Percentiles rank a stretch among this genome's conserved stretches.
These are phyloP conservation scores for Anthoscopus minutus DNA, from an alignment of 2,113 vertebrate species.

Conservation along the genomic window DNA sequence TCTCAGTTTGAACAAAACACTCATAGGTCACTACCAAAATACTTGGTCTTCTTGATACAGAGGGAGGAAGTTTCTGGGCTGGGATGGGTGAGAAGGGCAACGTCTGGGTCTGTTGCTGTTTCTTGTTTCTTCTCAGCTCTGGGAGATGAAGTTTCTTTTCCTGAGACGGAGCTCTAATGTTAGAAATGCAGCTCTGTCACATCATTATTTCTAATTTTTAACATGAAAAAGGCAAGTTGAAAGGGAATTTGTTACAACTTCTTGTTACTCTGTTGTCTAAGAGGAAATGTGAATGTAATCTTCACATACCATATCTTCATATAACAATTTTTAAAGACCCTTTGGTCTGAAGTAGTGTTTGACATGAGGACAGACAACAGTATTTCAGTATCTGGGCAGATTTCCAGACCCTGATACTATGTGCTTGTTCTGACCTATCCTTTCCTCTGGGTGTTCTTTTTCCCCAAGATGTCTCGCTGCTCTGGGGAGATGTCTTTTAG, in stretches of 20 bases:
- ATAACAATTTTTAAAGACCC: not conserved
- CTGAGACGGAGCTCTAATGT: not conserved
- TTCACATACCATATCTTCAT: not conserved
- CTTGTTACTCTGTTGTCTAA: not conserved
- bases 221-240: slow-evolving; percentile 18
- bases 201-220: slow-evolving; percentile 11
- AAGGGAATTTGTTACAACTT: slow-evolving; percentile 8
- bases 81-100: not conserved
- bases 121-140: not conserved
- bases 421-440: not conserved
- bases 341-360: not conserved
- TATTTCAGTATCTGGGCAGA: not conserved
- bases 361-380: not conserved
- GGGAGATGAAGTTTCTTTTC: not conserved
- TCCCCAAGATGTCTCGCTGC: not conserved
- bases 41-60: not conserved
- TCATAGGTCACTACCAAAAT: not conserved
- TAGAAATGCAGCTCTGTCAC: not conserved
- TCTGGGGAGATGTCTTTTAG: not conserved
- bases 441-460: not conserved
- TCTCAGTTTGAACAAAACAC: not conserved
- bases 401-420: not conserved
- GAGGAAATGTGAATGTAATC: not conserved
- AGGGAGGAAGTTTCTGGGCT: not conserved
- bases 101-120: not conserved